These are phyloP conservation scores for Catharus ustulatus DNA, from an alignment of 2,797 vertebrate genomes.

Conservation along the genomic window DNA sequence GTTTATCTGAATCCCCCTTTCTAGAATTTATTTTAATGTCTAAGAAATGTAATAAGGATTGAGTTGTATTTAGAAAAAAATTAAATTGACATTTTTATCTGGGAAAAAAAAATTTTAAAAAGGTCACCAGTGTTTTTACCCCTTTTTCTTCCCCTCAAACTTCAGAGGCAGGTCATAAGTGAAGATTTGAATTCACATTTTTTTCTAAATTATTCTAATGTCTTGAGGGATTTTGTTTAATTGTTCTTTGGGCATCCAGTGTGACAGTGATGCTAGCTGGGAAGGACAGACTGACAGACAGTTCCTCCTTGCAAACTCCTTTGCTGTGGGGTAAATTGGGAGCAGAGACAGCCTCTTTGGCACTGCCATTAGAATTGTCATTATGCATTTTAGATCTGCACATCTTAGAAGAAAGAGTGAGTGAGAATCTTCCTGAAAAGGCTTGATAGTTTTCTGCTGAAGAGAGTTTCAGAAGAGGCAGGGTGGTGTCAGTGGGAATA, in stretches of 20 bases:
- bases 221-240: background rate
- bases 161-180: background rate
- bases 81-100: background rate
- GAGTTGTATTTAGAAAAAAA: background rate
- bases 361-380: background rate
- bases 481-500: background rate
- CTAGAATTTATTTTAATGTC: background rate
- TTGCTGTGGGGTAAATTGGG: fast-evolving
- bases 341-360: background rate
- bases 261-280: background rate
- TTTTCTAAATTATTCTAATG: background rate
- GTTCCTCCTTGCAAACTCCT: background rate
- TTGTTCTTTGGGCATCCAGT: background rate
- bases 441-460: background rate
- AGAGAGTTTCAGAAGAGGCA: background rate
- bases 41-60: background rate
- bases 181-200: background rate
- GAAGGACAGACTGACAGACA: background rate
- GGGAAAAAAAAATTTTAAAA: background rate
- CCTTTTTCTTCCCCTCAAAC: background rate
- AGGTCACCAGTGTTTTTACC: background rate
- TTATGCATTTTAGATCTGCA: background rate
- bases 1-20: background rate
- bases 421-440: background rate
- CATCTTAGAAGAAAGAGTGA: background rate